phyloP scores from a whole-genome alignment of 1,140 invertebrate genomes.

The Camponotus pennsylvanicus region DNA sequence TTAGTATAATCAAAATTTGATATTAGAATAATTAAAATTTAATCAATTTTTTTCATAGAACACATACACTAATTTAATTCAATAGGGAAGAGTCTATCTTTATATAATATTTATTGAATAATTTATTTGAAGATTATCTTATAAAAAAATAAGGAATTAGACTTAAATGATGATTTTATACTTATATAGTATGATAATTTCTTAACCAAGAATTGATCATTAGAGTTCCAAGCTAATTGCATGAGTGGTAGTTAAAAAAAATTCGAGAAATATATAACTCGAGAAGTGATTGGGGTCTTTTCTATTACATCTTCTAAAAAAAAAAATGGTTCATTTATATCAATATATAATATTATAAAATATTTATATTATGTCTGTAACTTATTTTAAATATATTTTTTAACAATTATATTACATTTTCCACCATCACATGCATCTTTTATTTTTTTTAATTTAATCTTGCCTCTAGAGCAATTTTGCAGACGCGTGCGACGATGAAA shows the following conservation, averaged over 20 bases:
- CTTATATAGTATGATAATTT: not conserved
- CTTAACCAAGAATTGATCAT: not conserved
- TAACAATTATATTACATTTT: not conserved
- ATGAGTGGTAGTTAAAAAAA: slow-evolving; percentile 26
- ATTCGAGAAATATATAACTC: not conserved
- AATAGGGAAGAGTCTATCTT: not conserved
- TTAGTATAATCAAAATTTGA: not conserved
- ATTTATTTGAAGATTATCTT: not conserved
- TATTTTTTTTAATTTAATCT: not conserved
- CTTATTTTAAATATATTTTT: not conserved
- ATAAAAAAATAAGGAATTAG: not conserved
- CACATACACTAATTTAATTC: not conserved
- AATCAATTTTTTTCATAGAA: not conserved
- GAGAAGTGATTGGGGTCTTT: slow-evolving; percentile 7
- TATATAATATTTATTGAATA: not conserved
- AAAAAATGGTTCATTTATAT: no score
- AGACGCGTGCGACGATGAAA: not conserved
- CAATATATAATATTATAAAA: not conserved
- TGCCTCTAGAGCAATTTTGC: not conserved
- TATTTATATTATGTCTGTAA: not conserved
- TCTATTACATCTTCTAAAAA: slow-evolving; percentile 13
- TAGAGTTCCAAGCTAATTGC: not conserved
- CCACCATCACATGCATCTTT: not conserved
- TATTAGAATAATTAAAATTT: slow-evolving; percentile 6
- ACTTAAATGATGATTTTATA: not conserved